Percentiles rank a stretch among this genome's conserved stretches.
phyloP scores from a whole-genome alignment of 2,113 vertebrate species.

The Mormyrus iriodes region DNA sequence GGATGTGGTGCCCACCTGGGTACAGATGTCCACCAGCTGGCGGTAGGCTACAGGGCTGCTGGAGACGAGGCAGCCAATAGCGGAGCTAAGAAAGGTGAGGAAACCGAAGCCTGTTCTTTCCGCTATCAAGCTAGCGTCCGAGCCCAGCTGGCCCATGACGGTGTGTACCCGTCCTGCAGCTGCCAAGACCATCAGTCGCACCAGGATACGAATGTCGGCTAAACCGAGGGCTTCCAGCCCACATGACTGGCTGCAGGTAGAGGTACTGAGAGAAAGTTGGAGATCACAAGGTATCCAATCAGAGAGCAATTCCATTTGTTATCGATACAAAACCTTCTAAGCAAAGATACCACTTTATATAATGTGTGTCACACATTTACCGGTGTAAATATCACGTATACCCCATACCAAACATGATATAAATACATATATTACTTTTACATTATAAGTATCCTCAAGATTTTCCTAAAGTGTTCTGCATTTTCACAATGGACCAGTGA shows the following conservation, averaged over 20 bases:
- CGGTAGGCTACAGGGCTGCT: slow-evolving; percentile 60
- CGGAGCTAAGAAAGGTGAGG: slow-evolving; percentile 64
- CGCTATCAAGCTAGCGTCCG: slow-evolving; percentile 31
- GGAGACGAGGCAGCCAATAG: slow-evolving; percentile 64
- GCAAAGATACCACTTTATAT: not conserved
- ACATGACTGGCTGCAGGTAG: slow-evolving; percentile 54
- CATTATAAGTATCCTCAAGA: not conserved
- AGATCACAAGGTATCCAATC: not conserved
- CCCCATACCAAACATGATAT: not conserved
- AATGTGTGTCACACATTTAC: not conserved
- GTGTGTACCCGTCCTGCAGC: slow-evolving; percentile 60
- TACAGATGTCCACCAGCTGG: slow-evolving; percentile 69
- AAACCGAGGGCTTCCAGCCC: slow-evolving; percentile 68
- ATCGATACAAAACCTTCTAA: not conserved
- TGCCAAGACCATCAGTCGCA: slow-evolving; percentile 67
- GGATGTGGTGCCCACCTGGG: slow-evolving; percentile 50
- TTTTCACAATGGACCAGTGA: not conserved
- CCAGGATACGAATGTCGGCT: slow-evolving; percentile 67
- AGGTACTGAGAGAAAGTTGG: slow-evolving; percentile 39
- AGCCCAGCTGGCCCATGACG: slow-evolving; percentile 41
- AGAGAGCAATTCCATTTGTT: not conserved
- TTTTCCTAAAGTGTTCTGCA: not conserved
- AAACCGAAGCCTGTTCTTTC: slow-evolving; percentile 53
- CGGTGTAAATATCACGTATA: not conserved
- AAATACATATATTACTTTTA: not conserved